These are phyloP conservation scores for Sceloporus tristichus DNA, from an alignment of 2,113 vertebrate species.

Conservation along the genomic window DNA sequence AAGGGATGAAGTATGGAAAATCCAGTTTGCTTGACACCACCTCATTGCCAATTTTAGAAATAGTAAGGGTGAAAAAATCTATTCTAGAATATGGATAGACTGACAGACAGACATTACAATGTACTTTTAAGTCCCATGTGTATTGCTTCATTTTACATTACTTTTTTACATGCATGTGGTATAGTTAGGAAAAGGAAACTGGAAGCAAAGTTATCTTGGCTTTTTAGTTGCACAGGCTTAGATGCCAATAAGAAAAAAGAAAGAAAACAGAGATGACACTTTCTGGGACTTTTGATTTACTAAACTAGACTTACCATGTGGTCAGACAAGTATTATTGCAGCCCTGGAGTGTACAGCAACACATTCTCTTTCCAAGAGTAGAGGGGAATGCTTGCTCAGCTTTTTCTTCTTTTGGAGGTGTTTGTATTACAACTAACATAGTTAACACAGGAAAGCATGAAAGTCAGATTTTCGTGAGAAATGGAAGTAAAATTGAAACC, in stretches of 20 bases:
- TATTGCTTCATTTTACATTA: neutral
- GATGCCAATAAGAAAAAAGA: neutral
- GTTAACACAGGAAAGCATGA: constrained; percentile 65
- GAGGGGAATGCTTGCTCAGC: constrained; percentile 32
- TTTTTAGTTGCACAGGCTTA: neutral
- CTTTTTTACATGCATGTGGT: too few relatives aligned
- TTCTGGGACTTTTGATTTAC: constrained; percentile 63
- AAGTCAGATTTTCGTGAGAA: constrained; percentile 42
- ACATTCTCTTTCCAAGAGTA: constrained; percentile 39
- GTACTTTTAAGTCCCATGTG: neutral
- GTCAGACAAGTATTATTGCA: constrained; percentile 67
- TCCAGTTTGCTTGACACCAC: neutral
- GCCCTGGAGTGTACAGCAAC: constrained; percentile 26
- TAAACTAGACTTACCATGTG: constrained; percentile 61
- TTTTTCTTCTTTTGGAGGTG: constrained; percentile 58
- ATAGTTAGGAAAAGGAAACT: neutral
- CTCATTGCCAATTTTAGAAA: neutral
- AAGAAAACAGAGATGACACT: neutral
- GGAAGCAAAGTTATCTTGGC: neutral
- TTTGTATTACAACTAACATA: constrained; percentile 69
- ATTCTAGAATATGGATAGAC: neutral
- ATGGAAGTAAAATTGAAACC: constrained; percentile 50
- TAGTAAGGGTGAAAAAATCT: neutral
- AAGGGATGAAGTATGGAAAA: neutral
- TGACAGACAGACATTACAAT: too few relatives aligned